These are phyloP conservation scores for Lasiurus cinereus DNA, from an alignment of 2,113 vertebrate genomes.

Conservation along the genomic window DNA sequence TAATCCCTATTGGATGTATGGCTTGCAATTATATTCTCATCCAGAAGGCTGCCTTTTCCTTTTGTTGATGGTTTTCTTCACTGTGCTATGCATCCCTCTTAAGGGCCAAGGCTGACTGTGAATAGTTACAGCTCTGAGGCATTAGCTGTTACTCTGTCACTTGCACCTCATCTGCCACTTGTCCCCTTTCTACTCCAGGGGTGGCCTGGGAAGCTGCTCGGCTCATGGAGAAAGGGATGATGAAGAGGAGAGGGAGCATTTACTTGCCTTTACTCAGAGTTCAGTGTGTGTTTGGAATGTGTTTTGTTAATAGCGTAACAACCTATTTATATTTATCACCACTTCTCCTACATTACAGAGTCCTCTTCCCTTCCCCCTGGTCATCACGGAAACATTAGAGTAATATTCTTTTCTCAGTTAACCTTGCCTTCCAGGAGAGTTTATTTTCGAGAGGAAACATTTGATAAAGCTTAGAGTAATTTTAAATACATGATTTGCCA, in stretches of 20 bases:
- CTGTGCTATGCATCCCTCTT: not conserved
- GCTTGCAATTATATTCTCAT: not conserved
- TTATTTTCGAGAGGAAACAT: slow-evolving; percentile 83
- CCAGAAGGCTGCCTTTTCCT: not conserved
- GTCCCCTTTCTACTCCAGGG: not conserved
- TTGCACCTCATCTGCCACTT: not conserved
- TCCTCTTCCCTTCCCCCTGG: not conserved
- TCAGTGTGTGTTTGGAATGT: not conserved
- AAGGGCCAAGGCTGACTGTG: not conserved
- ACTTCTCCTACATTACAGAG: slow-evolving; percentile 42
- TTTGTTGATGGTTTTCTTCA: not conserved
- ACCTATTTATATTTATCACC: slow-evolving; percentile 65
- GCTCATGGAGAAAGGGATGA: not conserved
- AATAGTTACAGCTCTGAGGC: not conserved
- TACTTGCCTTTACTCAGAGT: not conserved
- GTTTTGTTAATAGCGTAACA: slow-evolving; percentile 11
- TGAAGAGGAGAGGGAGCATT: not conserved
- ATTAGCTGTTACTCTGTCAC: not conserved
- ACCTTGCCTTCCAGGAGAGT: slow-evolving; percentile 77
- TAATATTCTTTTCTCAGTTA: slow-evolving; percentile 74
- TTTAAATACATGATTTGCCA: slow-evolving; percentile 81
- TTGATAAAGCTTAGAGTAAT: slow-evolving; percentile 80
- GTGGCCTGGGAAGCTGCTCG: not conserved
- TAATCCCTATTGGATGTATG: not conserved
- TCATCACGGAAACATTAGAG: slow-evolving; percentile 43